Evolutionary conservation across 2,113 vertebrate species (phyloP), one percentile per base, ranked within the genome.

Genomic region (Herpetotheres cachinnans): DNA sequence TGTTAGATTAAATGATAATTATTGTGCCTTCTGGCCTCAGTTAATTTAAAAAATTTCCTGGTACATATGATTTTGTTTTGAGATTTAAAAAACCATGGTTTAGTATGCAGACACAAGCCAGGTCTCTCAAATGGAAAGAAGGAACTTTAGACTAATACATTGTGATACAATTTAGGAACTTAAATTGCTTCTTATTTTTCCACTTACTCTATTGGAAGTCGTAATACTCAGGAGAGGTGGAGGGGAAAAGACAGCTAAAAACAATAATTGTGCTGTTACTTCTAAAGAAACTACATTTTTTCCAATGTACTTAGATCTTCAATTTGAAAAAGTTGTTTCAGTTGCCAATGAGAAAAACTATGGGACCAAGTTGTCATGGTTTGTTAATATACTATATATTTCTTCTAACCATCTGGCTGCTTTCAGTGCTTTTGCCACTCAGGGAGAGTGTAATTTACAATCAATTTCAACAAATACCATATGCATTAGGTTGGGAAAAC

Each of bases 401-500:
- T 74, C 65, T 92, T 22, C 69, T 95, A 95, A 86, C 62, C 52
- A 94, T 91, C 86, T 92, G 89, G 63, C 30, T 94, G 70, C 15
- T 66, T 87, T 73, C 89, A 70, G 55, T 84, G 25, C 67, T 87
- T 93, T 86, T 89, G 82, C 63, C 32, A 87, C 85, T 95, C 76
- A 65, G 38, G 32, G 56, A 93, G 58, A 94, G 92, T 46, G 42
- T 76, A 8, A 87, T 92, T 95, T 69, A 70, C 70, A 81, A 94
- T 86, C 81, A 84, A 66, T 70, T 87, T 92, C 80, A 82, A 88
- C 85, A 96, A 96, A 90, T 78, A 77, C 44, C 65, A 78, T 79
- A 95, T 27, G 29, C 65, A 72, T 80, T 84, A 80, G 27, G 34
- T 36, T 69, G 40, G 56, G 29, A 65, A 81, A 76, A 93, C 71